Percentiles rank a stretch among this genome's conserved stretches.
These are phyloP conservation scores for Harpalus rubripes DNA, from an alignment of 2,888 invertebrate genomes.

Conservation along the genomic window DNA sequence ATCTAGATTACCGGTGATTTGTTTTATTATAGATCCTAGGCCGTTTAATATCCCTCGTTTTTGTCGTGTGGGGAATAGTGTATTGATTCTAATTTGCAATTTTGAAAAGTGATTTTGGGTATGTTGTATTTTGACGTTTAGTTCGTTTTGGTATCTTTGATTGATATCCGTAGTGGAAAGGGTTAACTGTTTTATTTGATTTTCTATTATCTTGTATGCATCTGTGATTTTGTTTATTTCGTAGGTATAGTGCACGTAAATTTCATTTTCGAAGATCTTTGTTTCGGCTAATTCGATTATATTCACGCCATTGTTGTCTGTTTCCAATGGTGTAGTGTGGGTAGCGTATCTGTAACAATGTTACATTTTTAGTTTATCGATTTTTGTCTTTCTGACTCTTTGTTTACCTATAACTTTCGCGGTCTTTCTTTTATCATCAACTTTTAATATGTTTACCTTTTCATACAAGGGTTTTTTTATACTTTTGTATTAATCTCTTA, in stretches of 20 bases:
- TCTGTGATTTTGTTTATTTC: neutral
- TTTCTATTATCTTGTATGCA: neutral
- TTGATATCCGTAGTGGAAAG: too few species aligned
- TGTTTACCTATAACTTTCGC: too few species aligned
- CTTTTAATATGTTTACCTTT: neutral
- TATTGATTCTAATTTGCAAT: neutral
- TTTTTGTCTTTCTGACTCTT: neutral
- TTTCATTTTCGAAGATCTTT: neutral
- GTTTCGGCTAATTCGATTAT: neutral
- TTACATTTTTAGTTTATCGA: neutral
- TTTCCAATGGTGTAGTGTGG: neutral
- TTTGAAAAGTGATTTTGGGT: slow-evolving; percentile 4
- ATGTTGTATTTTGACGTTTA: neutral
- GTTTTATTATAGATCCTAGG: slow-evolving; percentile 9
- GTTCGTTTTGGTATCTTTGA: too few species aligned
- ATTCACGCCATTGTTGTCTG: neutral
- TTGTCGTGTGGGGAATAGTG: neutral
- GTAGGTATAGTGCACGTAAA: neutral
- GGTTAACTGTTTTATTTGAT: neutral
- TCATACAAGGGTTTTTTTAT: neutral
- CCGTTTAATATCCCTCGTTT: slow-evolving; percentile 32
- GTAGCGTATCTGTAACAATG: neutral
- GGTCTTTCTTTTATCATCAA: too few species aligned
- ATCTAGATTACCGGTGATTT: slow-evolving; percentile 30
- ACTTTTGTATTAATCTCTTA: neutral